Evolutionary conservation across 2,888 invertebrate species (phyloP), one percentile per base, ranked within the genome.

Genomic region (Hirudinaria manillensis): DNA sequence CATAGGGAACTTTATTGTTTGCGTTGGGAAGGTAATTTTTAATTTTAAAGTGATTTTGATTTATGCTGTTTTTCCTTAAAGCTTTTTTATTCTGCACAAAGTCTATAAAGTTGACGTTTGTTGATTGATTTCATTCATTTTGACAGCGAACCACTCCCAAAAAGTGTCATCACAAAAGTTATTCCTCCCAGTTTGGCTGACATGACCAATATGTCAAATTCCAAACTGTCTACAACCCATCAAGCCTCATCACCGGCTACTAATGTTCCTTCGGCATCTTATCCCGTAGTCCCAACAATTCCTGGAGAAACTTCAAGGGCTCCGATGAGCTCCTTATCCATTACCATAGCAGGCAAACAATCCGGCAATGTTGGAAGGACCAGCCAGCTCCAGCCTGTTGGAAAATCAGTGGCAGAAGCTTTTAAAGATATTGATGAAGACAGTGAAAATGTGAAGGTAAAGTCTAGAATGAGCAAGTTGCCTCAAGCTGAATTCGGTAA

Each of bases 401-500:
- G 36, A n/a, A 61, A 65, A 27, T 29, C 56, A n/a, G 72, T 72
- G 16, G 72, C 55, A 21, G 72, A 72, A 53, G 72, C 72, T 16
- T 73, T 73, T 61, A 73, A 73, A 36, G 73, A 73, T 65, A 34
- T 29, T 21, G 73, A 73, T 38, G 73, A 73, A 16, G 65, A 73
- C 7, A 34, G n/a, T n/a, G 65, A 73, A n/a, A 36, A 73, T 36
- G 73, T n/a, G n/a, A 51, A 56, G 24, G 34, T 19, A 24, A 73
- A 65, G 32, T 34, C 65, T 29, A 55, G 55, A 16, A 29, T 72
- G 55, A 72, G 72, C 34, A 51, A 65, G 27, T 73, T 73, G 34
- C 56, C 73, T 2, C n/a, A 27, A 21, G 21, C 19, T n/a, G 65
- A 51, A 32, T 16, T 19, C n/a, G 32, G n/a, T n/a, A 65, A 29